Base-by-base conservation (phyloP, 2,888 invertebrate species). In the Acleris literana region DNA sequence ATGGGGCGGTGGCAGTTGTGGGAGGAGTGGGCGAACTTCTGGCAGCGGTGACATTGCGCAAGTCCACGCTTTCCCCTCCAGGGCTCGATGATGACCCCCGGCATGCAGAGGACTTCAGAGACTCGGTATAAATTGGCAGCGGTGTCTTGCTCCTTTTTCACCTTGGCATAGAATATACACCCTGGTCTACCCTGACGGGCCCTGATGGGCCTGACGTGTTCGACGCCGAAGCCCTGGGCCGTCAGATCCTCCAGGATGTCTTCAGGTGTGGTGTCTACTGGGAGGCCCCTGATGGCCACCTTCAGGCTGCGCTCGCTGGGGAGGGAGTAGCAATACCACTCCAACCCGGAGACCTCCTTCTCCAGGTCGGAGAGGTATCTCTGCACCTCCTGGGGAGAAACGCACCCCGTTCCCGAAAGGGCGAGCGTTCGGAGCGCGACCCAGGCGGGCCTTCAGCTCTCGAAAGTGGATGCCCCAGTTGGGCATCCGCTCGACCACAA, bases 1-100 rank as follows among this genome's bases (percentile, higher is more conserved):
- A 9, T 22, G 1, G 63, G 56, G 11, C 57, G 56, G 43, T 63
- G 57, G 43, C 63, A 63, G 0, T 52, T 46, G 63, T 49, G 51
- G 49, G 56, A 43, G n/a, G 48, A 16, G 61, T 61, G 61, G 0
- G 17, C 25, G 22, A 52, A 61, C 11, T 18, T 17, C n/a, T 61
- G 61, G 52, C 61, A 61, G 7, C 52, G 33, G 22, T 61, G 61
- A 6, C 61, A 51, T 17, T 61, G 61, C 0, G 52, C 16, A 0
- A 43, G 33, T 1, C 53, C 53, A 3, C 9, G 16, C 3, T n/a
- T 18, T 16, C 54, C 54, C 18, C 33, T 54, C 33, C 33, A 54
- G 3, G 33, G n/a, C 17, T 54, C 39, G 2, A 54, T 17, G n/a
- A 16, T 54, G 5, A 54, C 17, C 17, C 54, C 54, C n/a, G 29